Base-by-base conservation (phyloP, 2,113 vertebrate species). In the Equus quagga region DNA sequence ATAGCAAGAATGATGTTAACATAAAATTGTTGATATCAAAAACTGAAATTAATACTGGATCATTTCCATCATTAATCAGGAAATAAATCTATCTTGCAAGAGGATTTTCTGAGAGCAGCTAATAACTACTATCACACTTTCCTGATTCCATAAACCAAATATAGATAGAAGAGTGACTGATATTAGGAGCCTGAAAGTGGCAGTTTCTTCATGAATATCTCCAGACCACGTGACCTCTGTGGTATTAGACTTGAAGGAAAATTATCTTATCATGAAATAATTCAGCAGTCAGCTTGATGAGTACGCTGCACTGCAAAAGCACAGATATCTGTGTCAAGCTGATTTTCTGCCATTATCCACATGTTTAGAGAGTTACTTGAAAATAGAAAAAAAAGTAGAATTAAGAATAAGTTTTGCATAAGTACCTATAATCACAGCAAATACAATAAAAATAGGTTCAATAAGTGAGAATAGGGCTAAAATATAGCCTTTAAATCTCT, bases 41-140 rank as follows among this genome's bases (percentile, higher is more conserved):
- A 99, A 98, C 97, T 98, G 88, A 98, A 98, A 98, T 98, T 98
- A 99, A 98, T 98, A 98, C 98, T 98, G 98, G 97, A 98, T 98
- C 98, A 98, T 98, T 98, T 98, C 97, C 98, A 98, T 98, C 98
- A 98, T 99, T 99, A 99, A 99, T 99, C 98, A 98, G 98, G 97
- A 98, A 99, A 98, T 98, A 99, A 99, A 99, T 98, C 98, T 98
- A 98, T 98, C 98, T 98, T 97, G 96, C 93, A 98, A 99, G 98
- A 98, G 97, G 98, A 98, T 98, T 99, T 98, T 98, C 98, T 98
- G 98, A 99, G 98, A 99, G 98, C 97, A 98, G 98, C 98, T 99
- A 99, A 99, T 99, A 98, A 98, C 98, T 98, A 98, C 98, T 98
- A 98, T 99, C 98, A 98, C 98, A 98, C 97, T 98, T 99, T 97